Percentiles rank a stretch among this genome's conserved stretches.
Conservation (phyloP, 2,113 vertebrate species). For the Todiramphus saurophagus region DNA sequence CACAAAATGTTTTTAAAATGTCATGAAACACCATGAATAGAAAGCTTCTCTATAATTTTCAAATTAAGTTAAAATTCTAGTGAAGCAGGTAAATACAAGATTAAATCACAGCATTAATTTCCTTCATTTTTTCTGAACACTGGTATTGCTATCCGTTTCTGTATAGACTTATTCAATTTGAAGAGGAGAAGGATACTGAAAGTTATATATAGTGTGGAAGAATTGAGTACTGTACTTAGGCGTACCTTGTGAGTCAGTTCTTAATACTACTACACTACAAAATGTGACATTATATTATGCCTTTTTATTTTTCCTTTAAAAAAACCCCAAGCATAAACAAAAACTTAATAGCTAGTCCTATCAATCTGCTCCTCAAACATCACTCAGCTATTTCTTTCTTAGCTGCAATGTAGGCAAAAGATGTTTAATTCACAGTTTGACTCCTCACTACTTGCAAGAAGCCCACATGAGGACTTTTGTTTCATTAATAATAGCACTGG, state of each 20-base stretch:
- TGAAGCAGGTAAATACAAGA: neutral
- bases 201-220: neutral
- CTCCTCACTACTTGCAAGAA: neutral
- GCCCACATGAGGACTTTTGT: neutral
- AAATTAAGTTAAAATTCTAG: neutral
- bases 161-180: neutral
- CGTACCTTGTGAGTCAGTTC: neutral
- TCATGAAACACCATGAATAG: neutral
- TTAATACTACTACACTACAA: neutral
- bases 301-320: neutral
- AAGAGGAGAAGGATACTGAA: neutral
- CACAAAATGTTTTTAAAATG: neutral
- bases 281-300: neutral
- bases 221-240: neutral
- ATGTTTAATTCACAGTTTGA: neutral
- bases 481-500: neutral
- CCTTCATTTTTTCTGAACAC: neutral
- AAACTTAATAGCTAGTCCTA: neutral
- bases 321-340: neutral
- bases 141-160: neutral
- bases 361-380: neutral
- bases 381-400: neutral
- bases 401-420: neutral
- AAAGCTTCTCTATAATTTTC: neutral
- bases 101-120: neutral